Percentiles rank a stretch among this genome's conserved stretches.
Evolutionary conservation across 2,113 vertebrate genomes (phyloP).

Genomic region (Tragelaphus strepsiceros): DNA sequence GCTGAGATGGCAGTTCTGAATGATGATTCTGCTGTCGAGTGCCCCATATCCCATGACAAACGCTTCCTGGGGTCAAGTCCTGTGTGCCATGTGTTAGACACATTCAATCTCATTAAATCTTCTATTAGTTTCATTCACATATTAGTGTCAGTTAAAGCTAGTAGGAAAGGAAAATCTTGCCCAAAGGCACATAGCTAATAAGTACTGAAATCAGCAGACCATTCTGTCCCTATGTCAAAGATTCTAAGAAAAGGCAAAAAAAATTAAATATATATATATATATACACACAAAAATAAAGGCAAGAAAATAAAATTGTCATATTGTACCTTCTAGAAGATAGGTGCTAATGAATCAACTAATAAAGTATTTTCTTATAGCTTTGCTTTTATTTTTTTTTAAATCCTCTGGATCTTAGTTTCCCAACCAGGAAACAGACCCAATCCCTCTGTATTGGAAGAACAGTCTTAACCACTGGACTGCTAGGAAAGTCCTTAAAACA

Average conservation of each 20-base stretch:
- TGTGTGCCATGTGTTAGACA: neutral
- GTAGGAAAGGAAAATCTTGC: neutral
- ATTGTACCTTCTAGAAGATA: neutral
- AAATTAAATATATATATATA: too few relatives aligned
- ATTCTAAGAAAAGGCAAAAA: neutral
- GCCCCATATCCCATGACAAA: neutral
- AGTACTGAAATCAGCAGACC: neutral
- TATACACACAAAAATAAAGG: neutral
- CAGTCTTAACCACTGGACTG: neutral
- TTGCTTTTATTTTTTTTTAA: neutral
- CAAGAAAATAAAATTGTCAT: neutral
- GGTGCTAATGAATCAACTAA: neutral
- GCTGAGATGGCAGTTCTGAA: too few relatives aligned
- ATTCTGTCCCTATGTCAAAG: neutral
- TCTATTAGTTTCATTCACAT: neutral
- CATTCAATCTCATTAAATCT: neutral
- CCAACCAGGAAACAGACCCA: neutral
- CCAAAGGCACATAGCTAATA: neutral
- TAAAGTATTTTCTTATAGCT: neutral
- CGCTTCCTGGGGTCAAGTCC: neutral
- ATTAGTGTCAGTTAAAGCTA: neutral
- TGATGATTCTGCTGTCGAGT: accelerated
- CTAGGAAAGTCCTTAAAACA: neutral
- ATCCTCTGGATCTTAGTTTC: neutral
- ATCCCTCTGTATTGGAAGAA: neutral